Base-by-base conservation (phyloP, 1,140 invertebrate genomes). In the Brachionus asplanchnoidis region DNA sequence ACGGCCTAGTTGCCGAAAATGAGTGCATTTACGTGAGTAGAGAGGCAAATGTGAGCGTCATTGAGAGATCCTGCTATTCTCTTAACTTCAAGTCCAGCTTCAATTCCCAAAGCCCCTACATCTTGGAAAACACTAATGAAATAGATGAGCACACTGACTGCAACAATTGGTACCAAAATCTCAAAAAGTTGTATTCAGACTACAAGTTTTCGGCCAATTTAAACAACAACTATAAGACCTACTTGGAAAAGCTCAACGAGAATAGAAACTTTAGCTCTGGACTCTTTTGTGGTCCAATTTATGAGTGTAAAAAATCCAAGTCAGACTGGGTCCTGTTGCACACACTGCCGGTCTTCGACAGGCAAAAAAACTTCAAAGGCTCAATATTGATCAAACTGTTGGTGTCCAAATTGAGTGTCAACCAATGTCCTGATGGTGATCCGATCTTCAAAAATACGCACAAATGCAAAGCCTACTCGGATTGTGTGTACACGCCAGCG, bases 391-490 rank as follows among this genome's bases (percentile, higher is more conserved):
- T 82, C 23, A 82, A 82, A 7, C 20, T 82, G n/a, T 20, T 65
- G 20, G n/a, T 82, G n/a, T 42, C 53, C 26, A 60, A 82, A 32
- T 23, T 84, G 23, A 66, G 46, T 40, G 36, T 84, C 1, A 84
- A 84, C 53, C 82, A 84, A 32, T 84, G 82, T 56, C 32, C 42
- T 36, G 17, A 68, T 42, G 60, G 60, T 11, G 82, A 84, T 84
- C 60, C 60, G 1, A n/a, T 68, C 23, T 84, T 84, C 40, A 44
- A 17, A 11, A 28, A 53, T 20, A 84, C 82, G 9, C 82, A 84
- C 50, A 84, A 84, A 28, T 84, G 82, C 23, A 68, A 68, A 12
- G 1, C 9, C 0, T 12, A 82, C 20, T 82, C 79, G 7, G 53
- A 82, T 9, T 82, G 79, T 65, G 53, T 82, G n/a, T 65, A 44